Conservation (phyloP, 1,140 invertebrate genomes). For the Lasioglossum albipes region DNA sequence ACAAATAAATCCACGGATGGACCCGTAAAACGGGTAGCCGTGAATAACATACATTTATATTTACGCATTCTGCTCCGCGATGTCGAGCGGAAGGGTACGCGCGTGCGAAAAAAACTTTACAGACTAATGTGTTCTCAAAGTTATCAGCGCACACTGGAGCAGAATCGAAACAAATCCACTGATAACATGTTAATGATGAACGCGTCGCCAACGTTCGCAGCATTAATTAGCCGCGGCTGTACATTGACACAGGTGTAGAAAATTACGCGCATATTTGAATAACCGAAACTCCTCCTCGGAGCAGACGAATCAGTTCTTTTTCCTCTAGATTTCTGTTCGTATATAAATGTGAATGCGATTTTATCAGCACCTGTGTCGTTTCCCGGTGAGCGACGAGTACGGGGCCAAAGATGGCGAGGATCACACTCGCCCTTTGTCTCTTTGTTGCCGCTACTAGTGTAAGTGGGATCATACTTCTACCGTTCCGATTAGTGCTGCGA, state of each 20-base stretch:
- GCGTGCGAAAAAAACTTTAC: not conserved
- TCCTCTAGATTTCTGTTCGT: not conserved
- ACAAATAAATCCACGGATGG: no score
- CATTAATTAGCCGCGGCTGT: constrained; percentile 29
- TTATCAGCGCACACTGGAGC: not conserved
- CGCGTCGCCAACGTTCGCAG: not conserved
- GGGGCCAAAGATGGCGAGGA: constrained; percentile 53
- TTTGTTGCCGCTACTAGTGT: constrained; percentile 38
- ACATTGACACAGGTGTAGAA: constrained; percentile 42
- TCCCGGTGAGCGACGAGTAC: not conserved
- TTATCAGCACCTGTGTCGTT: not conserved
- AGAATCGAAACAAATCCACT: constrained; percentile 4
- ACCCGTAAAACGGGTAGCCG: no score
- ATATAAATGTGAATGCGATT: constrained; percentile 30
- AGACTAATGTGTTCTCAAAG: no score
- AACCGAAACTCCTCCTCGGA: constrained; percentile 8
- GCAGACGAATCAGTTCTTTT: not conserved
- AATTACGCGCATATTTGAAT: not conserved
- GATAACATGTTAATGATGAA: constrained; percentile 1
- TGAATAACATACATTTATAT: no score
- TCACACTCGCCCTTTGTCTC: constrained; percentile 30
- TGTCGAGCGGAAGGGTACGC: no score
- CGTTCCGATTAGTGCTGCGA: not conserved
- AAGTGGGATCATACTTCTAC: constrained; percentile 45
- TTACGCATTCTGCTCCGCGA: not conserved